Conservation (phyloP, 2,888 invertebrate species). For the Colletes collaris region DNA sequence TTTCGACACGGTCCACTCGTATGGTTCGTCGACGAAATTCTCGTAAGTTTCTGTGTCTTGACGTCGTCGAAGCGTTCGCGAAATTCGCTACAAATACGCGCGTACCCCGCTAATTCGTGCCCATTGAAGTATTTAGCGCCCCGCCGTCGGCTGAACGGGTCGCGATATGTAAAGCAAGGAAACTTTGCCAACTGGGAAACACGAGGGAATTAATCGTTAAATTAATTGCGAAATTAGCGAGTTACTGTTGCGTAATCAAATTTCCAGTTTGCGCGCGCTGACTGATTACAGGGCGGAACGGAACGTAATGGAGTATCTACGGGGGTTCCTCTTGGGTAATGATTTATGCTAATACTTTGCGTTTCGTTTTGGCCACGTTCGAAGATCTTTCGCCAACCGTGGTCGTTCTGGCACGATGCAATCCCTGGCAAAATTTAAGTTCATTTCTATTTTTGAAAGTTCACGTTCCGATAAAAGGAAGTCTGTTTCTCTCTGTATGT, state of each 20-base stretch:
- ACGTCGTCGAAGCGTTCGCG: slow-evolving; percentile 1
- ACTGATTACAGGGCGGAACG: too few species aligned
- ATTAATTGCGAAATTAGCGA: slow-evolving; percentile 37
- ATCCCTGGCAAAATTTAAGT: too few species aligned
- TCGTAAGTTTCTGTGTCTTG: slow-evolving; percentile 4
- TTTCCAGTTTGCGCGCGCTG: slow-evolving; percentile 18
- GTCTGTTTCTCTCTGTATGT: too few species aligned
- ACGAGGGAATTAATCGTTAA: slow-evolving; percentile 30
- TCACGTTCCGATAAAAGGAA: too few species aligned
- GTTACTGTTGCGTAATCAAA: slow-evolving; percentile 20
- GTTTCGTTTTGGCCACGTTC: too few species aligned
- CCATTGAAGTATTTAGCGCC: background rate
- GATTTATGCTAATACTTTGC: too few species aligned
- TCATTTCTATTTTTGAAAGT: too few species aligned
- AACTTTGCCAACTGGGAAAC: slow-evolving; percentile 5
- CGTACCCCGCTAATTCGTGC: background rate
- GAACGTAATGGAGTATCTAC: too few species aligned
- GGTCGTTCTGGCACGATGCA: too few species aligned
- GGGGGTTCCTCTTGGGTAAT: too few species aligned
- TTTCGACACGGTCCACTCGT: slow-evolving; percentile 52
- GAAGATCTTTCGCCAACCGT: too few species aligned
- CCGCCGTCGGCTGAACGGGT: background rate
- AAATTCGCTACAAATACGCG: background rate
- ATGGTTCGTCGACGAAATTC: slow-evolving; percentile 45
- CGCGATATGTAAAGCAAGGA: background rate